phyloP scores from a whole-genome alignment of 2,888 invertebrate species.

The Ptilodon capucinus region DNA sequence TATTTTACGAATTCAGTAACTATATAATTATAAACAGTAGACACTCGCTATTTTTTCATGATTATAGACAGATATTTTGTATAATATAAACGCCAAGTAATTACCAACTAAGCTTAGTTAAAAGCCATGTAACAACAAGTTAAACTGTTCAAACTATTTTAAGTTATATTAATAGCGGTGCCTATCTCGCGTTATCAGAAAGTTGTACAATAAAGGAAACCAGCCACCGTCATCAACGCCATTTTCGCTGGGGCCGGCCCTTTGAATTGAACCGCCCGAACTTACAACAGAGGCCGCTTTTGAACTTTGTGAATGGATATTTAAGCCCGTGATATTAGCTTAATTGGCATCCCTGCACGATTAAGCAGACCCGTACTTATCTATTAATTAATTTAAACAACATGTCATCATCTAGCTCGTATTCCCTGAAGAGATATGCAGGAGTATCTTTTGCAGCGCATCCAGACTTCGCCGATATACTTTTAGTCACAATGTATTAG shows the following conservation, averaged over 20 bases:
- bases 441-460: too few relatives aligned
- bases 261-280: slow-evolving; percentile 31
- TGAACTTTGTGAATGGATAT: slow-evolving; percentile 28
- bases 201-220: slow-evolving; percentile 30
- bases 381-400: not conserved
- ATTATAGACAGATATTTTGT: too few relatives aligned
- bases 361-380: slow-evolving; percentile 1
- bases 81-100: not conserved
- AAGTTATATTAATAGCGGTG: slow-evolving; percentile 15
- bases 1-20: too few relatives aligned
- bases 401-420: too few relatives aligned
- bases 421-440: too few relatives aligned
- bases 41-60: too few relatives aligned
- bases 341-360: slow-evolving; percentile 19
- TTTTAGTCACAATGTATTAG: too few relatives aligned
- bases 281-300: slow-evolving; percentile 15
- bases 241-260: slow-evolving; percentile 16
- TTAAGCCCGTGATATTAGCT: slow-evolving; percentile 15
- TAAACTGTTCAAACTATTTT: slow-evolving; percentile 18
- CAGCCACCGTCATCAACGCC: slow-evolving; percentile 16
- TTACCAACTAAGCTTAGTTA: slow-evolving; percentile 4
- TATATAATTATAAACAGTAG: too few relatives aligned
- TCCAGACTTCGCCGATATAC: too few relatives aligned
- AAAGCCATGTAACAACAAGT: slow-evolving; percentile 9
- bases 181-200: slow-evolving; percentile 25